phyloP scores from a whole-genome alignment of 2,113 vertebrate genomes.

The Pyrgilauda ruficollis region DNA sequence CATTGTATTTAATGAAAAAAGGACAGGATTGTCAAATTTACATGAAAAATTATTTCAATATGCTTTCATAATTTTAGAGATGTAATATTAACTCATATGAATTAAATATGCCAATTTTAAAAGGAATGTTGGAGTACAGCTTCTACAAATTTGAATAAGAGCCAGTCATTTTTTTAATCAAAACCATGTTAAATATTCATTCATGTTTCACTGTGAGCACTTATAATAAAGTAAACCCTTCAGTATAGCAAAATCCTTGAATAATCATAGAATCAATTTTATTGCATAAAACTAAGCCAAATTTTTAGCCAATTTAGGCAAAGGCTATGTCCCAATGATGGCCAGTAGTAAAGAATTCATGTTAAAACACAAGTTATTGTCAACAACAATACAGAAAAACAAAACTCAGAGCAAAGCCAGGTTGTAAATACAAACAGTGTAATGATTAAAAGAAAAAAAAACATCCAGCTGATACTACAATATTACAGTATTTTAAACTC shows the following conservation, averaged over 20 bases:
- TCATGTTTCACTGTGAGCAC: not conserved
- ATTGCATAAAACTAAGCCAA: not conserved
- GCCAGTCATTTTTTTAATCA: conserved; percentile 45
- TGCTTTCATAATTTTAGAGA: not conserved
- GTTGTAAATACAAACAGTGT: not conserved
- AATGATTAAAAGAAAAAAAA: not conserved
- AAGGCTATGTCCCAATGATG: not conserved
- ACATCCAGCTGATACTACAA: not conserved
- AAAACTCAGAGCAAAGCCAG: not conserved
- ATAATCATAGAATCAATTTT: not conserved
- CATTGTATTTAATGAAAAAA: not conserved
- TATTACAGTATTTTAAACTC: not conserved
- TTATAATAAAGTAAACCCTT: conserved; percentile 19
- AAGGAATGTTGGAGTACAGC: conserved; percentile 16
- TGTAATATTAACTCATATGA: conserved; percentile 23
- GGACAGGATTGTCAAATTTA: not conserved
- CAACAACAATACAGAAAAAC: not conserved
- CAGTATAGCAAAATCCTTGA: not conserved
- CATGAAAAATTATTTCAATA: conserved; percentile 43
- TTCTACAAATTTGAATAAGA: conserved; percentile 31
- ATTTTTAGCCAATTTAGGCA: not conserved
- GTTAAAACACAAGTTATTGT: not conserved
- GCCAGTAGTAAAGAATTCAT: not conserved
- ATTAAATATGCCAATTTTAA: conserved; percentile 45
- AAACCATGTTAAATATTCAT: conserved; percentile 59